Base-by-base conservation (phyloP, 2,888 invertebrate genomes). In the Drymonia ruficornis region DNA sequence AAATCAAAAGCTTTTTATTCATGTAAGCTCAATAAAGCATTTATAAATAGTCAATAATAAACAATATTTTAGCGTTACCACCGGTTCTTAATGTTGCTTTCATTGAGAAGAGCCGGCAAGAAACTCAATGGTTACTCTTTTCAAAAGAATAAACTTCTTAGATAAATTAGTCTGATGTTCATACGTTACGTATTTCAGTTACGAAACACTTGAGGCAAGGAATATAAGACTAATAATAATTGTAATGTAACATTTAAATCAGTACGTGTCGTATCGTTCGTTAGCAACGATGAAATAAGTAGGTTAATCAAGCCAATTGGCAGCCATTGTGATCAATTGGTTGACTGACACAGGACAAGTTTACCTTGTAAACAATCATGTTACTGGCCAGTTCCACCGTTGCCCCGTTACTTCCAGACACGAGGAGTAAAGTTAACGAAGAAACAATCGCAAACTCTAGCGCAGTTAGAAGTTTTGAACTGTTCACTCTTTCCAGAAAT, bases 321-420 rank as follows among this genome's bases (percentile, higher is more conserved):
- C 49, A 56, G 59, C 70, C 65, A 80, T 78, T 77, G 69, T 59
- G 57, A 64, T 57, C 84, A 85, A 85, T 85, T 82, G 76, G 78
- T 79, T 75, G 74, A 68, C 61, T 59, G 48, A 31, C 55, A 54
- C 56, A 69, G 59, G 61, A 62, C 56, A 51, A 50, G 54, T 60
- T 57, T 56, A 67, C 67, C 67, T 73, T 65, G 67, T 67, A 60
- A 60, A 67, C 71, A 70, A 70, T 67, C 59, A 50, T 49, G 62
- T 56, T 23, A 52, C 42, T 18, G 48, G 13, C n/a, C 44, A 47
- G 19, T 9, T 13, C 18, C 23, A 11, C 29, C 28, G 34, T 16
- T 62, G 4, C 13, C 1, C 16, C 11, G 16, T 19, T 23, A 11
- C 43, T 52, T 45, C 54, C 55, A 43, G 38, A 42, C 55, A 53